Percentiles rank a stretch among this genome's conserved stretches.
These are phyloP conservation scores for Numenius phaeopus DNA, from an alignment of 2,797 vertebrate genomes.

Conservation along the genomic window DNA sequence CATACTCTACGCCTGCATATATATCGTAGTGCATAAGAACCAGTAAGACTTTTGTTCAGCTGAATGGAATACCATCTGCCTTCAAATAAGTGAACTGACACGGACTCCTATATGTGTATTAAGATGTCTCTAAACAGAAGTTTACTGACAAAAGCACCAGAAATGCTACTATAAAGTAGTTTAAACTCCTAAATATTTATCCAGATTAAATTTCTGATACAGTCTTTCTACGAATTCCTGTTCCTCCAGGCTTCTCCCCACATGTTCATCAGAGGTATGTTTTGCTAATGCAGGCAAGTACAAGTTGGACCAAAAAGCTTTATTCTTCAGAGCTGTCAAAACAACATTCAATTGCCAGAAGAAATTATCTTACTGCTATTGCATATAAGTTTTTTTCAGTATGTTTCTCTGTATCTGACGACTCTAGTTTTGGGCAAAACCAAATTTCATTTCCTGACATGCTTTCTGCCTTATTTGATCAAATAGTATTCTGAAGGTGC, in stretches of 20 bases:
- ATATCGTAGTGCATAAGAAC: background rate
- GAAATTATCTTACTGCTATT: conserved; percentile 67
- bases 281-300: conserved; percentile 38
- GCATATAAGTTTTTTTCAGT: conserved; percentile 46
- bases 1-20: background rate
- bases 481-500: conserved; percentile 22
- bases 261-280: background rate
- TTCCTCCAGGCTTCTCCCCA: background rate
- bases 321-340: conserved; percentile 64
- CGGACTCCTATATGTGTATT: background rate
- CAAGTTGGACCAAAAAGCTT: conserved; percentile 41
- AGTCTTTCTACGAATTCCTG: background rate
- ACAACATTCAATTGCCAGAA: conserved; percentile 48
- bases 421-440: conserved; percentile 36
- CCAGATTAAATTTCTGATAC: background rate
- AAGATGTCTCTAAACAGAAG: background rate
- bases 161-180: background rate
- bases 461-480: conserved; percentile 37
- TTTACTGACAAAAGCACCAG: background rate
- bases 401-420: conserved; percentile 63
- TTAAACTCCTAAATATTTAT: background rate
- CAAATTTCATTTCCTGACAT: conserved; percentile 52
- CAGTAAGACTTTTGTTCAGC: background rate
- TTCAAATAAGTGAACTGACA: background rate
- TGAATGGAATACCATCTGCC: background rate